These are phyloP conservation scores for Zosterops hypoxanthus DNA, from an alignment of 2,113 vertebrate genomes.

Conservation along the genomic window DNA sequence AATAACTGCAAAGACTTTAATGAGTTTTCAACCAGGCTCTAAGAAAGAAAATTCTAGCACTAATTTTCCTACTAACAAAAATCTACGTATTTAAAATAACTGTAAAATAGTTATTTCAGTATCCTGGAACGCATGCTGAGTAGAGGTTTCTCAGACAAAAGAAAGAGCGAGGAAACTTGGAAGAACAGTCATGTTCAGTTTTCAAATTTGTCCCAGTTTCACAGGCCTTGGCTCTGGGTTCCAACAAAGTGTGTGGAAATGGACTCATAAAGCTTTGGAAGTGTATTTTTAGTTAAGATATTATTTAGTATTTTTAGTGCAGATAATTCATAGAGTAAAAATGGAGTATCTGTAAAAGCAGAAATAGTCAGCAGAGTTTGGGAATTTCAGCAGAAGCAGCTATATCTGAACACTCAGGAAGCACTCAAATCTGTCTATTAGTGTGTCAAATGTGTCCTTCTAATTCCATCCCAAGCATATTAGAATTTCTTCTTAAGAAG, in stretches of 20 bases:
- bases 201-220: slow-evolving; percentile 23
- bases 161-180: background rate
- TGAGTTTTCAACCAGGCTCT: background rate
- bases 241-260: background rate
- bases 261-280: background rate
- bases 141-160: background rate
- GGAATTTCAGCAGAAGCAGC: background rate
- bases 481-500: background rate
- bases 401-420: background rate
- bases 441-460: background rate
- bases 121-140: background rate
- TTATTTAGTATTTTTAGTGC: no score
- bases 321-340: slow-evolving; percentile 4
- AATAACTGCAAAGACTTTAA: background rate
- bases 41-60: background rate
- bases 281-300: slow-evolving; percentile 21
- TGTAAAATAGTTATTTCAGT: background rate
- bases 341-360: background rate
- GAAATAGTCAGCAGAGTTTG: background rate
- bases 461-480: background rate
- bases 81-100: background rate
- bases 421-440: background rate
- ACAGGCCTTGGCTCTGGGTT: background rate
- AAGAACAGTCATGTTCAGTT: background rate
- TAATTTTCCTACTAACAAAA: slow-evolving; percentile 12